Evolutionary conservation across 2,797 vertebrate species (phyloP).

Genomic region (Urophycis tenuis): DNA sequence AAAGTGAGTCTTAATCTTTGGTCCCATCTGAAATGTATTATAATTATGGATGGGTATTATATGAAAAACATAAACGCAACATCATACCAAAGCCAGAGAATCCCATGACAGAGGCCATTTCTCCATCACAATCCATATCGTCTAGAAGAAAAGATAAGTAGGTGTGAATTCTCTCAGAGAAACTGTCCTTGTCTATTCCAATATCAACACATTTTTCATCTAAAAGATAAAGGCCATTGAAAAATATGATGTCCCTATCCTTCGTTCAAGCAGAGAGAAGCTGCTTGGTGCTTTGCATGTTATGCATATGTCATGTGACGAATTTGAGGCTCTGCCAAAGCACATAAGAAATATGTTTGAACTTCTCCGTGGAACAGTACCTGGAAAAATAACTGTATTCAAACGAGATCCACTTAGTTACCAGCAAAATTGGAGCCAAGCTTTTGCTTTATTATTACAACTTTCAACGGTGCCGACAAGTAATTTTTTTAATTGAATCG

Average conservation of each 20-base stretch:
- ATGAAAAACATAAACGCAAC: not conserved
- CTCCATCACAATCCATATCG: slow-evolving; percentile 48
- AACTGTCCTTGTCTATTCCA: not conserved
- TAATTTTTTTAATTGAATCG: not conserved
- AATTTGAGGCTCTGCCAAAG: not conserved
- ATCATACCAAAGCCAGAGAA: slow-evolving; percentile 76
- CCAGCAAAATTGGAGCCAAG: not conserved
- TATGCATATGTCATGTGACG: not conserved
- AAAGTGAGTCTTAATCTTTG: not conserved
- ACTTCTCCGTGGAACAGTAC: not conserved
- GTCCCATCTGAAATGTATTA: not conserved
- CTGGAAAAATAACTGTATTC: not conserved
- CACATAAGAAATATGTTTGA: not conserved
- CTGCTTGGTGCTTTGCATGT: not conserved
- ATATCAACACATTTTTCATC: not conserved
- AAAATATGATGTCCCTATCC: not conserved
- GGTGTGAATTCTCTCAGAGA: not conserved
- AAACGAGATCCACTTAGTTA: not conserved
- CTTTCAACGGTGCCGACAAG: not conserved
- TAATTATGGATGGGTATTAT: not conserved
- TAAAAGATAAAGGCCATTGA: not conserved
- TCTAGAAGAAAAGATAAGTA: slow-evolving; percentile 12
- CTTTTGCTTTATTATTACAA: not conserved
- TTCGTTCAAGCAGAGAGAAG: not conserved
- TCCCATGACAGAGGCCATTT: slow-evolving; percentile 72